Percentiles rank a stretch among this genome's conserved stretches.
These are phyloP conservation scores for Andricus quercusramuli DNA, from an alignment of 2,888 invertebrate genomes.

Conservation along the genomic window DNA sequence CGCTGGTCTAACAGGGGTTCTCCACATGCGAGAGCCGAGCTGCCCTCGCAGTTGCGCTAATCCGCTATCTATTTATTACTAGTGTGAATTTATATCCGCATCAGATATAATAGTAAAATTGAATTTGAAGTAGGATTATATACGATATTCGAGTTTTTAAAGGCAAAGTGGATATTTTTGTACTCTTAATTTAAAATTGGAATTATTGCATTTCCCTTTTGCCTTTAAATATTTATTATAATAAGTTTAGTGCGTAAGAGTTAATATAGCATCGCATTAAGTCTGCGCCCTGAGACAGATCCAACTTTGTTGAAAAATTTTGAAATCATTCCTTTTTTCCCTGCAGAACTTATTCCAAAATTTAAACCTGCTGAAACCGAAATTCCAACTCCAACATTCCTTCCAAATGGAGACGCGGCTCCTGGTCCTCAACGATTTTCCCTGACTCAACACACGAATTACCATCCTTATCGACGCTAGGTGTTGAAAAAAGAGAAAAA, in stretches of 20 bases:
- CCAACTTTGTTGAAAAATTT: neutral
- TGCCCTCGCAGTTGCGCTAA: too few relatives aligned
- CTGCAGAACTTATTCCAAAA: conserved; percentile 69
- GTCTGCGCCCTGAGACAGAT: conserved; percentile 5
- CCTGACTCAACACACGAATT: conserved; percentile 78
- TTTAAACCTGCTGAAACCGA: conserved; percentile 72
- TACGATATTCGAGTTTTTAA: conserved; percentile 14
- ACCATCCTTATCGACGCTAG: conserved; percentile 80
- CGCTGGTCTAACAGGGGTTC: too few relatives aligned
- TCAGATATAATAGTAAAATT: neutral
- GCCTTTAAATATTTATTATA: neutral
- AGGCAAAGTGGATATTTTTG: conserved; percentile 13
- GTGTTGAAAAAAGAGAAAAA: conserved; percentile 39
- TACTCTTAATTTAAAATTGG: neutral
- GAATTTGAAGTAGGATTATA: neutral
- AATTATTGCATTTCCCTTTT: neutral
- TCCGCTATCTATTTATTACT: too few relatives aligned
- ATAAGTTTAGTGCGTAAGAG: conserved; percentile 9
- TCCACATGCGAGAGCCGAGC: too few relatives aligned
- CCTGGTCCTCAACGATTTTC: conserved; percentile 80
- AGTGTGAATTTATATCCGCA: neutral
- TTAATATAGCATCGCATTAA: neutral
- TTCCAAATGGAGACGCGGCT: conserved; percentile 73
- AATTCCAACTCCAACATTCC: conserved; percentile 67
- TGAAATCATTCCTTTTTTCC: conserved; percentile 43